Conservation (phyloP, 2,113 vertebrate genomes). For the Sturnira hondurensis region DNA sequence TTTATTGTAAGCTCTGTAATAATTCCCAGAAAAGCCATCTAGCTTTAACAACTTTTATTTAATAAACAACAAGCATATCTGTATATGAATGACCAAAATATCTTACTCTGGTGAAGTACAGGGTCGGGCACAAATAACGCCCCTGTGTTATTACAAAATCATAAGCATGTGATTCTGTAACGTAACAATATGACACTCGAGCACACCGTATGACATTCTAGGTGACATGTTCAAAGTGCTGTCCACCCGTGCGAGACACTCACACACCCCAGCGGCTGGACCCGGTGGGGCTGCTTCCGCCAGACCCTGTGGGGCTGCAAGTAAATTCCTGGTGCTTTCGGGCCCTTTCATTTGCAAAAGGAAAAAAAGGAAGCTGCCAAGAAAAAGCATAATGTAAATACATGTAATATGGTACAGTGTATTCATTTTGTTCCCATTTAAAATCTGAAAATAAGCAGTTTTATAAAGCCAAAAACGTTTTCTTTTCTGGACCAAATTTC, state of each 20-base stretch:
- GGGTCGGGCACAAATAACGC: too few species aligned
- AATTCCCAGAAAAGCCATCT: background rate
- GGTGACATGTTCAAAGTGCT: too few species aligned
- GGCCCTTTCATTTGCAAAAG: background rate
- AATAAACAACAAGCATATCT: background rate
- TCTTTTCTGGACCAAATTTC: constrained; percentile 35
- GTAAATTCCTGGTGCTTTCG: background rate
- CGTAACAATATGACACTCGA: too few species aligned
- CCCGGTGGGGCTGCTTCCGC: accelerated
- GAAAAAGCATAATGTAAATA: background rate
- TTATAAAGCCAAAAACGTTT: background rate
- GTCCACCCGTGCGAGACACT: too few species aligned
- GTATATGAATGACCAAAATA: background rate
- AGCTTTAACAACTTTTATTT: constrained; percentile 13
- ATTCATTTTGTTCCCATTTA: background rate
- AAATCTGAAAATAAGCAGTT: constrained; percentile 39
- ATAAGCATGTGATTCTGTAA: too few species aligned
- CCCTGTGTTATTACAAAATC: too few species aligned
- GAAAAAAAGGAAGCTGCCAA: background rate
- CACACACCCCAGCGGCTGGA: accelerated
- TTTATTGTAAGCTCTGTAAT: background rate
- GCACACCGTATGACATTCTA: too few species aligned
- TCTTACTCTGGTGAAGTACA: background rate
- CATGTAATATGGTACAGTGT: background rate
- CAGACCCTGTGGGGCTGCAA: background rate